phyloP scores from a whole-genome alignment of 2,113 vertebrate species.

The Equus quagga region DNA sequence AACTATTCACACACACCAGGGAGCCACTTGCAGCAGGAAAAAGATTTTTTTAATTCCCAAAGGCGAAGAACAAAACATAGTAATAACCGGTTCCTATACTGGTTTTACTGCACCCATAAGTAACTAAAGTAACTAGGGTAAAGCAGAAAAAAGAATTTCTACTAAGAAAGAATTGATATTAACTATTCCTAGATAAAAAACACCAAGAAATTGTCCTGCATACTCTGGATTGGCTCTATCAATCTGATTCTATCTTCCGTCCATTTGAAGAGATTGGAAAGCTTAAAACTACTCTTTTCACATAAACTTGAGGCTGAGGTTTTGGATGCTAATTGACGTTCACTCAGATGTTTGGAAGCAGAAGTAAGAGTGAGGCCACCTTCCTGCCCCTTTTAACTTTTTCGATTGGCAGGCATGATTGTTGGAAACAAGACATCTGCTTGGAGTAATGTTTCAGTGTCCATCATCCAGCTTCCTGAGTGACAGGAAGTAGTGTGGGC shows the following conservation, averaged over 20 bases:
- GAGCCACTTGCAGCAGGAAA: neutral
- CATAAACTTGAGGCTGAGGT: neutral
- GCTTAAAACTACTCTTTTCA: neutral
- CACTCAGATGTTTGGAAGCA: neutral
- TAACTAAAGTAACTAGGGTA: neutral
- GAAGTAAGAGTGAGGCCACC: neutral
- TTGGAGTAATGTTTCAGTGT: neutral
- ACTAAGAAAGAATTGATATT: neutral
- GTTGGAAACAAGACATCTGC: neutral
- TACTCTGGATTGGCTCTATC: neutral
- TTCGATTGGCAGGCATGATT: neutral
- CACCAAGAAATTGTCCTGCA: accelerated
- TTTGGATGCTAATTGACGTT: neutral
- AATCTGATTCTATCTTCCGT: neutral
- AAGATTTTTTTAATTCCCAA: neutral
- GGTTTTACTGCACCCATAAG: neutral
- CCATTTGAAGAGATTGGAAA: neutral
- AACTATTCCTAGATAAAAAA: neutral
- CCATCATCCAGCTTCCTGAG: neutral
- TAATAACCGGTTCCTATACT: neutral
- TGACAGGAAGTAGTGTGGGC: neutral
- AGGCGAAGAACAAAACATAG: neutral
- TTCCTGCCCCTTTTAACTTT: neutral
- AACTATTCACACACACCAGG: neutral
- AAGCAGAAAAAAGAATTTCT: neutral